Percentiles rank a stretch among this genome's conserved stretches.
These are phyloP conservation scores for Heterodera carotae DNA, from an alignment of 1,140 invertebrate genomes.

Conservation along the genomic window DNA sequence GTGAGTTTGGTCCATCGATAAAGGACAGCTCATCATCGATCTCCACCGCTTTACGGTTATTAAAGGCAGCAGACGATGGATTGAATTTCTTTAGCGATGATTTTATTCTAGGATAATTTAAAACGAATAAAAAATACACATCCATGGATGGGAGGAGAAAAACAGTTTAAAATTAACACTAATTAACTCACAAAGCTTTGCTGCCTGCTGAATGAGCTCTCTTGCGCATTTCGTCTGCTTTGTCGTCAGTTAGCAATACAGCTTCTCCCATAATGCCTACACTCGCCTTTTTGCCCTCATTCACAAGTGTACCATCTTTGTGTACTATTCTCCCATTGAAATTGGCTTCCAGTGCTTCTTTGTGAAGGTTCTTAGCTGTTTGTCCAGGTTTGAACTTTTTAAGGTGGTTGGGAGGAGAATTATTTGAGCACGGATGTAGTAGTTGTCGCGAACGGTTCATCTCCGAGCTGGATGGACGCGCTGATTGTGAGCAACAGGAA, in stretches of 20 bases:
- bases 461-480: constrained; percentile 8
- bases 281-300: not conserved
- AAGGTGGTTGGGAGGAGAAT: constrained; percentile 23
- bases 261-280: not conserved
- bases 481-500: not conserved
- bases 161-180: too few species aligned
- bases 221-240: constrained; percentile 26
- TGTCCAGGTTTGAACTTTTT: constrained; percentile 15
- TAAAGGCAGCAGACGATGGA: not conserved
- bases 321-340: not conserved
- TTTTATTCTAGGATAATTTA: constrained; percentile 30
- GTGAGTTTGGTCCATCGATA: constrained; percentile 3
- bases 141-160: too few species aligned
- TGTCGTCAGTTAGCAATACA: not conserved
- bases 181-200: constrained; percentile 29
- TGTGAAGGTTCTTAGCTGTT: constrained; percentile 6
- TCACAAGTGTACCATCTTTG: not conserved
- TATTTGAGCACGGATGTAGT: constrained; percentile 14
- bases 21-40: not conserved
- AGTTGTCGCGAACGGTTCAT: constrained; percentile 25
- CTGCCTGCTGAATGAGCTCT: constrained; percentile 38
- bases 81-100: constrained; percentile 22
- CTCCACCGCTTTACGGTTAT: constrained; percentile 1
- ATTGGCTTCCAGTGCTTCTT: constrained; percentile 10
- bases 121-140: too few species aligned